Conservation (phyloP, 92 coral and sea anemone genomes). For the Zoanthus gigantus region DNA sequence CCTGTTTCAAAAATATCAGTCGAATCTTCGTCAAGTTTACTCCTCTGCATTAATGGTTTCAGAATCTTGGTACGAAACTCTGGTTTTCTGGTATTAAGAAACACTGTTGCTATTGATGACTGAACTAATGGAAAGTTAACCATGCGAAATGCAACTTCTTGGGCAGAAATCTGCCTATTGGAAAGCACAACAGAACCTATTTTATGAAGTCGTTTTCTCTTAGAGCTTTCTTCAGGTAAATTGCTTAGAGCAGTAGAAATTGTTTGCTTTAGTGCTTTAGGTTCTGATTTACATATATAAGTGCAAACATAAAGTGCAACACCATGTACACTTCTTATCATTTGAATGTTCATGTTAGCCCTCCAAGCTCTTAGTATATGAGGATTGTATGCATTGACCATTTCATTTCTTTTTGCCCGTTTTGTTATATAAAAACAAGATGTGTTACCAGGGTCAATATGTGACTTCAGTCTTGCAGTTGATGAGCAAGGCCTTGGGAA, state of each 20-base stretch:
- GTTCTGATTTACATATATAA: slow-evolving; percentile 67
- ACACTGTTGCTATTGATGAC: slow-evolving; percentile 51
- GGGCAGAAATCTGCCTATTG: too few species aligned
- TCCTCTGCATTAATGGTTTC: slow-evolving; percentile 29
- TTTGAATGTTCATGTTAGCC: slow-evolving; percentile 47
- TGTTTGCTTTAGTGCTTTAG: slow-evolving; percentile 51
- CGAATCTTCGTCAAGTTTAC: too few species aligned
- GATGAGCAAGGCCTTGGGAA: slow-evolving; percentile 52
- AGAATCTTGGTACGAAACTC: slow-evolving; percentile 48
- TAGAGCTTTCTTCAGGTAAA: slow-evolving; percentile 46
- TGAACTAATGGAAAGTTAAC: slow-evolving; percentile 49
- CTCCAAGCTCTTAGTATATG: slow-evolving; percentile 6
- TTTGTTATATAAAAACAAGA: slow-evolving; percentile 40
- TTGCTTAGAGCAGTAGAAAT: slow-evolving; percentile 31
- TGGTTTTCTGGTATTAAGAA: slow-evolving; percentile 51
- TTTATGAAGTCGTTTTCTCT: slow-evolving; percentile 51
- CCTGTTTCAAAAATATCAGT: too few species aligned
- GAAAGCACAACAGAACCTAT: slow-evolving; percentile 33
- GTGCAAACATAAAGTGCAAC: slow-evolving; percentile 60
- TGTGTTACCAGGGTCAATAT: slow-evolving; percentile 55
- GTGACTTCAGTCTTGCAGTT: slow-evolving; percentile 38
- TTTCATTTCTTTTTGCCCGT: slow-evolving; percentile 24
- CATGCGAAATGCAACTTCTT: slow-evolving; percentile 60
- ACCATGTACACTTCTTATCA: slow-evolving; percentile 57
- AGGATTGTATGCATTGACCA: slow-evolving; percentile 44